Conservation (phyloP, 1,140 invertebrate genomes). For the Hyphantria cunea region DNA sequence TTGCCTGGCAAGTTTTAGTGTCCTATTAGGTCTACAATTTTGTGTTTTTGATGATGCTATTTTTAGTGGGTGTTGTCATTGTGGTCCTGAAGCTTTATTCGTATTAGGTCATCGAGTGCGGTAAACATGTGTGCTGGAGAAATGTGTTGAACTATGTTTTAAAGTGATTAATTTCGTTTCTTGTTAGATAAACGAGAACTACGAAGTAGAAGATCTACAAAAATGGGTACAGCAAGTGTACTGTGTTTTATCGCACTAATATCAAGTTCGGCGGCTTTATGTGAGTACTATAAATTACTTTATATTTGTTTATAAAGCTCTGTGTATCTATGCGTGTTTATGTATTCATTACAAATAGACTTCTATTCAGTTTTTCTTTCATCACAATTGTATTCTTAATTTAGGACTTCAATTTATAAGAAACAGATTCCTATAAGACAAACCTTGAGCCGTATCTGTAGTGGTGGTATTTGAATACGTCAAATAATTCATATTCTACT, state of each 20-base stretch:
- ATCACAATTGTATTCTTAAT: no score
- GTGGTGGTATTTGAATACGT: no score
- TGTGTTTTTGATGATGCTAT: slow-evolving; percentile 66
- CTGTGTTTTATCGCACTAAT: slow-evolving; percentile 65
- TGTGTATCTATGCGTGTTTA: no score
- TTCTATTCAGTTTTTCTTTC: no score
- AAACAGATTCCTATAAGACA: no score
- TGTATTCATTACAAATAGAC: no score
- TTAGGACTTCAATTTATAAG: no score
- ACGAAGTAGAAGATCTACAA: slow-evolving; percentile 57
- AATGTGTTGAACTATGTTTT: slow-evolving; percentile 63
- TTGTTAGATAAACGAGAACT: slow-evolving; percentile 60
- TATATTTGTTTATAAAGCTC: no score
- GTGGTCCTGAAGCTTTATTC: slow-evolving; percentile 63
- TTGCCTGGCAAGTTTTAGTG: slow-evolving; percentile 47
- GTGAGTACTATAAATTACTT: slow-evolving; percentile 69
- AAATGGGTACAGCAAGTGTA: slow-evolving; percentile 70
- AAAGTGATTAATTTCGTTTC: slow-evolving; percentile 69
- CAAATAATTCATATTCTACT: no score
- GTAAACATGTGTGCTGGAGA: slow-evolving; percentile 75
- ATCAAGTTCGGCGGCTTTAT: slow-evolving; percentile 62
- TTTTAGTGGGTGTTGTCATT: slow-evolving; percentile 81
- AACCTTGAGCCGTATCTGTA: no score
- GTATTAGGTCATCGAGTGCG: slow-evolving; percentile 79
- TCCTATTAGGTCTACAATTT: slow-evolving; percentile 41